A percentile compares a stretch with the other conserved stretches of the same genome.
These are phyloP conservation scores for Mormoops blainvillei DNA, from an alignment of 2,113 vertebrate species.

Conservation along the genomic window DNA sequence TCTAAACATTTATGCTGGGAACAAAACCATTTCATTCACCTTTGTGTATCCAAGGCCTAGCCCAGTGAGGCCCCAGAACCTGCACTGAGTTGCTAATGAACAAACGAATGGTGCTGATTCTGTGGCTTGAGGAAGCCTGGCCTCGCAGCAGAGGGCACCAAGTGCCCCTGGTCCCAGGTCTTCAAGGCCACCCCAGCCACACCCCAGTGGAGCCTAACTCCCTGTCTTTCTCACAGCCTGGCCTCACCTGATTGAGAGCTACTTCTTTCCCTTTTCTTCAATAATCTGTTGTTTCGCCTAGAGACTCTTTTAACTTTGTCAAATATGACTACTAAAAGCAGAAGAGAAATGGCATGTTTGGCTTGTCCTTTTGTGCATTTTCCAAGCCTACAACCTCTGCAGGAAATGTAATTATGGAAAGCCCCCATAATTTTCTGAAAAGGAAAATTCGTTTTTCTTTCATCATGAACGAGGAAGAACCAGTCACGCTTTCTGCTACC, in stretches of 20 bases:
- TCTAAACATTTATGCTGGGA: background rate
- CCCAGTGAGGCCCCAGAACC: background rate
- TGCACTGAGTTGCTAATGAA: fast-evolving
- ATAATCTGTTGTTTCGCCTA: background rate
- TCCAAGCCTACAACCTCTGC: background rate
- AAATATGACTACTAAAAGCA: constrained; percentile 1
- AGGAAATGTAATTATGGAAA: constrained; percentile 18
- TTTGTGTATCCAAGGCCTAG: background rate
- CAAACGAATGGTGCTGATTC: background rate
- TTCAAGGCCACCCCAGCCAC: background rate
- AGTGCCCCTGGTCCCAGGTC: background rate
- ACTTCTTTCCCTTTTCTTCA: background rate
- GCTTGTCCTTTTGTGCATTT: constrained; percentile 16
- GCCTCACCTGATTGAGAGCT: background rate
- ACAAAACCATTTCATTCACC: background rate
- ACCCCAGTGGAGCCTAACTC: background rate
- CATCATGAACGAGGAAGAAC: constrained; percentile 6
- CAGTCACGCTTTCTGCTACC: background rate
- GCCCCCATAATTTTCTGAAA: constrained; percentile 12
- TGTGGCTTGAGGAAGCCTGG: background rate
- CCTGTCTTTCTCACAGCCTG: background rate
- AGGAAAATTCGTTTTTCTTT: constrained; percentile 46
- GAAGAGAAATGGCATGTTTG: background rate
- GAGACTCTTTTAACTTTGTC: background rate
- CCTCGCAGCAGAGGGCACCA: background rate